Evolutionary conservation across 2,797 vertebrate genomes (phyloP).

Genomic region (Phalanger gymnotis): DNA sequence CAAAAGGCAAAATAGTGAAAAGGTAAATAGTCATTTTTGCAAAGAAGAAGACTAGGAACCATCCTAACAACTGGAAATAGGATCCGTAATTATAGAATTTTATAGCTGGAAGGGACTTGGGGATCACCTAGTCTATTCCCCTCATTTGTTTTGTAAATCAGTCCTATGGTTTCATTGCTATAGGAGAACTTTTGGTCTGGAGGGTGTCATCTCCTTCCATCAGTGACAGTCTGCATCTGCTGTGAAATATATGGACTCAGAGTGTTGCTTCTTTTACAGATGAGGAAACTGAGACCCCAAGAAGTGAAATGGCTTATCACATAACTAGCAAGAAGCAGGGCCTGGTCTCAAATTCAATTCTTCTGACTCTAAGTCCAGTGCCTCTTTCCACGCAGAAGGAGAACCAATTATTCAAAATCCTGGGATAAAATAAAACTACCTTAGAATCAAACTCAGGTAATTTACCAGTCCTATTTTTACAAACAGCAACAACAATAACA

Average conservation of each 20-base stretch:
- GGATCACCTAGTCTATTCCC: neutral
- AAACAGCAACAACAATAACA: neutral
- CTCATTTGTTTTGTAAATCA: neutral
- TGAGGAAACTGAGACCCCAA: neutral
- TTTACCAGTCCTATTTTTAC: neutral
- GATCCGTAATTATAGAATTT: neutral
- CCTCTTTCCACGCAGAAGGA: neutral
- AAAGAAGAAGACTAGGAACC: constrained; percentile 12
- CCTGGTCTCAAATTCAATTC: neutral
- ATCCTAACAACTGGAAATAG: neutral
- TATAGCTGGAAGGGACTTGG: neutral
- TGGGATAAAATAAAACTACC: neutral
- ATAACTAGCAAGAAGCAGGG: neutral
- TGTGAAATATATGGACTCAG: neutral
- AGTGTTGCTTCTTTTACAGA: neutral
- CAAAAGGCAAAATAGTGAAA: neutral
- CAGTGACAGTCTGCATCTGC: neutral
- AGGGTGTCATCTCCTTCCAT: neutral
- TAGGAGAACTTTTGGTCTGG: neutral
- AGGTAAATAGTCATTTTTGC: neutral
- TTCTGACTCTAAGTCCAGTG: neutral
- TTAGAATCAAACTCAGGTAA: neutral
- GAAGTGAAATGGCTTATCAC: neutral
- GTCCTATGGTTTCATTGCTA: neutral
- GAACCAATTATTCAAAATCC: neutral